These are phyloP conservation scores for Gymnothorax reevesii DNA, from an alignment of 2,797 vertebrate species.

Conservation along the genomic window DNA sequence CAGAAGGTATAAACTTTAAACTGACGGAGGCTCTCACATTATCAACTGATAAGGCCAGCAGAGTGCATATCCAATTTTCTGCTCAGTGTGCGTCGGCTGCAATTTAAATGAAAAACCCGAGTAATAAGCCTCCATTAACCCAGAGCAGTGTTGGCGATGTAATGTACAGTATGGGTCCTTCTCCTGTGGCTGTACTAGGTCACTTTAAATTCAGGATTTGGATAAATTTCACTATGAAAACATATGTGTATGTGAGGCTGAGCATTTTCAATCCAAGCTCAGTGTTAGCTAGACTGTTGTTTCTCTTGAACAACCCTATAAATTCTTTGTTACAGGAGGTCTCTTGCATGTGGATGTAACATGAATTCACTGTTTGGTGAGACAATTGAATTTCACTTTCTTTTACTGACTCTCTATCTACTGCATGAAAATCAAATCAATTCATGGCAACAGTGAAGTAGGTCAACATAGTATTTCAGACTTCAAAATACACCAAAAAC, in stretches of 20 bases:
- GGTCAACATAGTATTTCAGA: not conserved
- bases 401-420: not conserved
- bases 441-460: not conserved
- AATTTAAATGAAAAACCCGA: slow-evolving; percentile 4
- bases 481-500: not conserved
- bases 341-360: not conserved
- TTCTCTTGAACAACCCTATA: not conserved
- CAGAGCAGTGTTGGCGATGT: not conserved
- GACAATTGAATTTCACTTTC: not conserved
- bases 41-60: slow-evolving; percentile 8
- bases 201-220: not conserved
- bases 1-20: slow-evolving; percentile 12
- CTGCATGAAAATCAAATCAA: not conserved
- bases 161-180: not conserved
- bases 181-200: not conserved
- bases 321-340: not conserved
- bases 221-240: not conserved
- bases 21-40: not conserved
- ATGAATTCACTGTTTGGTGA: not conserved
- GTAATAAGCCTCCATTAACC: slow-evolving; percentile 19
- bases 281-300: not conserved
- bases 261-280: not conserved
- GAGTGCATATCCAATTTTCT: slow-evolving; percentile 22
- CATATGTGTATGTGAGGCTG: not conserved
- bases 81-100: slow-evolving; percentile 14